Evolutionary conservation across 2,888 invertebrate genomes (phyloP), one percentile per base, ranked within the genome.

Genomic region (Corythucha ciliata): DNA sequence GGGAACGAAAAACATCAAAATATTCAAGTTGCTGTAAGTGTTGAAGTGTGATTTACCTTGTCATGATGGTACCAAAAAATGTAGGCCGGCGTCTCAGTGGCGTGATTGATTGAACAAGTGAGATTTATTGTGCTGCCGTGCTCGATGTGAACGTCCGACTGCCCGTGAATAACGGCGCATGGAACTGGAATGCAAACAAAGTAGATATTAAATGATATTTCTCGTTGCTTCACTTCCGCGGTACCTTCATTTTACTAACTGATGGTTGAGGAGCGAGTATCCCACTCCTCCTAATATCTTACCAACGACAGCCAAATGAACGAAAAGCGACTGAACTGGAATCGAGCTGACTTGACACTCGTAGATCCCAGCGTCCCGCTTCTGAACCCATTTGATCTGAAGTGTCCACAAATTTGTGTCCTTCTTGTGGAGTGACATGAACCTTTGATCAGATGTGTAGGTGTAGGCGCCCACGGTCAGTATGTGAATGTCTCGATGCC

Each of bases 331-430:
- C 64, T 83, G 79, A 64, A 89, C 82, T 4, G 91, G 91, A 68
- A 89, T 88, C 57, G 90, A 90, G 67, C 88, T 88, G 66, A 91
- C 86, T 75, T 92, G 91, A 73, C 91, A 91, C 74, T 91, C 91
- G 74, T 91, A 92, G 63, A 87, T 73, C 1, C 69, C 69, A 57
- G 86, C 85, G 72, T 91, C 91, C 58, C 88, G 74, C 71, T 85
- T 84, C 72, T 90, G 90, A 55, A 87, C 83, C 83, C 87, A 91
- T 73, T 90, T 88, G 69, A 91, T 83, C 74, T 88, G 87, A 64
- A 91, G 74, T 62, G 88, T 90, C 90, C 91, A 91, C 71, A 90
- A 90, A 68, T 88, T 88, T n/a, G 66, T 65, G 63, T 84, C 83
- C 36, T 80, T 45, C 66, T 85, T 80, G 71, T 86, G 86, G 63